Base-by-base conservation (phyloP, 1,140 invertebrate genomes). In the Lasioglossum albipes region DNA sequence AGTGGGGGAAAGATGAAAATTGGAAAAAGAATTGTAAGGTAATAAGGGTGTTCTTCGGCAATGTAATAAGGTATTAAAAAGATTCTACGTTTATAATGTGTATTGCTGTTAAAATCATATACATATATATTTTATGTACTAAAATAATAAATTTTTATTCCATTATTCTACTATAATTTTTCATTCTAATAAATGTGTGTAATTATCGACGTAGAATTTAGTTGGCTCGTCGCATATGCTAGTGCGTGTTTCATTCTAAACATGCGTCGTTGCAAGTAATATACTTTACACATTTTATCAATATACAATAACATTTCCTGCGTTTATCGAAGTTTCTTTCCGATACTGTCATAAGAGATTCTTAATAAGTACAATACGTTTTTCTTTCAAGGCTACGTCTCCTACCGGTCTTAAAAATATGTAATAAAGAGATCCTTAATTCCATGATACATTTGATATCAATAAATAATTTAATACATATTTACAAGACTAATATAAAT, bases 121-220 rank as follows among this genome's bases (percentile, higher is more conserved):
- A 86, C 66, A 82, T 75, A 83, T 88, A 84, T 88, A 88, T 88
- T 88, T 88, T 88, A 88, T 88, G 78, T 88, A 88, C 54, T 64
- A 66, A 85, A 80, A 75, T 49, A 88, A 85, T 87, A 79, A 87
- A 88, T 85, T 81, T 81, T 81, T 88, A 88, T 86, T 86, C 70
- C 22, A 80, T 80, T 77, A 85, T 83, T 85, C 75, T 59, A 74
- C 67, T 42, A 72, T 45, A 71, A 72, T 42, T 73, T 73, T 41
- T 65, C 45, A 16, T 52, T 52, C 20, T 57, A 57, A 59, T 59
- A 59, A n/a, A 59, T 0, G 20, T 59, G n/a, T 36, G n/a, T 36
- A 66, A 49, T 59, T 68, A 27, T 4, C 10, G 13, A 31, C 22
- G 13, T 76, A 42, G 4, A 57, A 76, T 59, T 42, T 76, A 52